Evolutionary conservation across 2,888 invertebrate species (phyloP).

Genomic region (Scrobipalpa costella): DNA sequence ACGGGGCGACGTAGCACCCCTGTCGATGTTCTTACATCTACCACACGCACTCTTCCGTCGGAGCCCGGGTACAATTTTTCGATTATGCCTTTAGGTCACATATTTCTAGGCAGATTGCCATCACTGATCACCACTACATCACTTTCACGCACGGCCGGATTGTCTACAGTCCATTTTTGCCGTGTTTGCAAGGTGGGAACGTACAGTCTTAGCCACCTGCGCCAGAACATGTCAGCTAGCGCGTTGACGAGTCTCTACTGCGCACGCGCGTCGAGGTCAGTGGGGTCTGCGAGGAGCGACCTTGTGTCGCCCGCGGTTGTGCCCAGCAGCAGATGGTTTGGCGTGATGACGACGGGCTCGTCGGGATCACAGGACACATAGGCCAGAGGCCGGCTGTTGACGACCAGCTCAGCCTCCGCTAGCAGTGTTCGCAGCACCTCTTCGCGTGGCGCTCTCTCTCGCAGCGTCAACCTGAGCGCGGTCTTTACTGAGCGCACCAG

Average conservation of each 20-base stretch:
- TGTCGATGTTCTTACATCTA: conserved; percentile 23
- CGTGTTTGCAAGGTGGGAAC: background rate
- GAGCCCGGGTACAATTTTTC: conserved; percentile 21
- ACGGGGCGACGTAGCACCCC: conserved; percentile 26
- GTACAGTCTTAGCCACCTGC: background rate
- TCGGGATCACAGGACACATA: background rate
- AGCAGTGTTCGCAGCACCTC: background rate
- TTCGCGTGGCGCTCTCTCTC: background rate
- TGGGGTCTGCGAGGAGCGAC: too few relatives aligned
- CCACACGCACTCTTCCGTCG: conserved; percentile 27
- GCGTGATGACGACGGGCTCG: background rate
- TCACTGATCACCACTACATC: conserved; percentile 9
- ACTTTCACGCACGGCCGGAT: background rate
- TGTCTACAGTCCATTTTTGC: background rate
- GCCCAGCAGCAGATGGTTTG: background rate
- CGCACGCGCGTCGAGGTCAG: background rate
- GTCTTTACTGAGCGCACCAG: background rate
- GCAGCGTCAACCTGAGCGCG: background rate
- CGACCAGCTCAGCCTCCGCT: background rate
- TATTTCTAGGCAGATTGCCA: conserved; percentile 6
- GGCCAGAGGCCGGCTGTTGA: background rate
- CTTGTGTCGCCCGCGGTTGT: background rate
- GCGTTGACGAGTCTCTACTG: background rate
- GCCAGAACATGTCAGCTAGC: background rate
- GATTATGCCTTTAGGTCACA: conserved; percentile 29